These are phyloP conservation scores for Fopius arisanus DNA, from an alignment of 1,140 invertebrate genomes.

Conservation along the genomic window DNA sequence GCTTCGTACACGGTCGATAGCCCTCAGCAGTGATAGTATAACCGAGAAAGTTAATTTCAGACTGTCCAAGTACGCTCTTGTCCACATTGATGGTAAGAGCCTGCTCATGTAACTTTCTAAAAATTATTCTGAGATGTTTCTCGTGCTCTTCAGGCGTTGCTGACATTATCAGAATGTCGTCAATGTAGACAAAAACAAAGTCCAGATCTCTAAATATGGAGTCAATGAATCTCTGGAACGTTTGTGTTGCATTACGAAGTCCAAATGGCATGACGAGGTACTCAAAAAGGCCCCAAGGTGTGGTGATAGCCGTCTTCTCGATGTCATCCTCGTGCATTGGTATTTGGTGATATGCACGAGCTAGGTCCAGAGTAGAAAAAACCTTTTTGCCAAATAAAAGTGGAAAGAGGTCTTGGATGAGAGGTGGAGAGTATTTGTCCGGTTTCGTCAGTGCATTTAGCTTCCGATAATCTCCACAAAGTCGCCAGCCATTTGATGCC, in stretches of 20 bases:
- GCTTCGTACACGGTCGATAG: slow-evolving; percentile 36
- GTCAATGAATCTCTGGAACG: slow-evolving; percentile 41
- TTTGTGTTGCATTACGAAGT: slow-evolving; percentile 32
- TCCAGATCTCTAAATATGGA: slow-evolving; percentile 14
- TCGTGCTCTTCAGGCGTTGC: slow-evolving; percentile 23
- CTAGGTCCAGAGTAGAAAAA: slow-evolving; percentile 56
- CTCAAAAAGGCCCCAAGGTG: slow-evolving; percentile 35
- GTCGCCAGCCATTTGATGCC: slow-evolving; percentile 28
- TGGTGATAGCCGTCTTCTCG: slow-evolving; percentile 52
- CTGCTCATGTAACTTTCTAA: not conserved
- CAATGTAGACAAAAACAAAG: slow-evolving; percentile 28
- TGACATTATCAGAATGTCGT: slow-evolving; percentile 33
- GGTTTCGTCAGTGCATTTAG: slow-evolving; percentile 50
- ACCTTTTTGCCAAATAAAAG: slow-evolving; percentile 40
- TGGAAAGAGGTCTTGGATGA: slow-evolving; percentile 42
- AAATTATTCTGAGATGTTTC: slow-evolving; percentile 19
- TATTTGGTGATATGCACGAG: slow-evolving; percentile 59
- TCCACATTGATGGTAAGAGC: not conserved
- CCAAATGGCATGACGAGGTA: slow-evolving; percentile 55
- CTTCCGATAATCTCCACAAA: not conserved
- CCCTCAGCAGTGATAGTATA: slow-evolving; percentile 47
- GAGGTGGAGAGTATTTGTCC: slow-evolving; percentile 49
- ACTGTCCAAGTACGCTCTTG: not conserved
- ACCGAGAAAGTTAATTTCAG: slow-evolving; percentile 37
- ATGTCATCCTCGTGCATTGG: slow-evolving; percentile 40